Evolutionary conservation across 2,888 invertebrate genomes (phyloP), one percentile per base, ranked within the genome.

Genomic region (Ctena decussata): DNA sequence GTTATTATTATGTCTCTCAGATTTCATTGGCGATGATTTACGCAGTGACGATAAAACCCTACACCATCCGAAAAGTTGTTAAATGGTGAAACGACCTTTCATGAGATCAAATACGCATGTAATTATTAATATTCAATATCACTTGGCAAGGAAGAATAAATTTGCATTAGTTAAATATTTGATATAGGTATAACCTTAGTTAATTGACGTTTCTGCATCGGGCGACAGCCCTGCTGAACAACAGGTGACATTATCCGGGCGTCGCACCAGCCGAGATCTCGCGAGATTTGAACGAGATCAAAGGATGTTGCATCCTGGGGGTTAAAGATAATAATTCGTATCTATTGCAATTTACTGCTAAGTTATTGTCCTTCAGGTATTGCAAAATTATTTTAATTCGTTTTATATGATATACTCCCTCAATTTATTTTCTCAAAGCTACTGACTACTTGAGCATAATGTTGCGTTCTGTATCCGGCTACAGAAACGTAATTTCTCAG

Each of bases 351-450:
- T 85, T 85, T 85, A 76, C 82, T 82, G 77, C 77, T 78, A 82
- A 75, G 77, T 79, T 77, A 72, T 37, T 78, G 24, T 53, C 72
- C 82, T 41, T 74, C 41, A 41, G 80, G 53, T 82, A 77, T 72
- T 76, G 82, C 72, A 81, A 83, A 85, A 83, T 87, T 80, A 82
- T 82, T 77, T 71, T 87, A 87, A 87, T 85, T 87, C 83, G 74
- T 85, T 85, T 75, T 82, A 82, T 77, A 87, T 82, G 80, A 84
- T 87, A 70, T 79, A 82, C 49, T 11, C 49, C 21, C 18, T 49
- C 49, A 49, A 41, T 41, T n/a, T n/a, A n/a, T n/a, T n/a, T n/a
- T n/a, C n/a, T n/a, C n/a, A n/a, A n/a, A n/a, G n/a, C n/a, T n/a
- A n/a, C n/a, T n/a, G n/a, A n/a, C n/a, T n/a, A n/a, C n/a, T n/a